Conservation (phyloP, 1,140 invertebrate genomes). For the Formica exsecta region DNA sequence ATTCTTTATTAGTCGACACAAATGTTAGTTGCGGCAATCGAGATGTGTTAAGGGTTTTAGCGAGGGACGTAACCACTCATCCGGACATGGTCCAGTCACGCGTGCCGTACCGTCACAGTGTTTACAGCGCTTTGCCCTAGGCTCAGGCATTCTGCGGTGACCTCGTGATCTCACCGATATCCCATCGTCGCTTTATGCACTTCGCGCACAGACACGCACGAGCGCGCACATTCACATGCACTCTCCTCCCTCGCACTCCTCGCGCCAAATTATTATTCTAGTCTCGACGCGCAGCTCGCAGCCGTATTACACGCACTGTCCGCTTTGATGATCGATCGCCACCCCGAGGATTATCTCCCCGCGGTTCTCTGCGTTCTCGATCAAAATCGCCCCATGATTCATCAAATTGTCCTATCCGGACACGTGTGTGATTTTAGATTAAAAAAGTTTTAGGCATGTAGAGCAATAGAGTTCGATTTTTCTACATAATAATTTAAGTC, state of each 20-base stretch:
- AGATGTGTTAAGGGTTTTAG: slow-evolving; percentile 29
- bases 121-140: slow-evolving; percentile 87
- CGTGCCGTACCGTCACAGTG: slow-evolving; percentile 86
- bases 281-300: slow-evolving; percentile 41
- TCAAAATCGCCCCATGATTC: background rate
- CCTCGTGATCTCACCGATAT: slow-evolving; percentile 86
- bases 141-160: slow-evolving; percentile 87
- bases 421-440: background rate
- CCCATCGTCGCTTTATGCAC: slow-evolving; percentile 82
- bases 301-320: slow-evolving; percentile 55
- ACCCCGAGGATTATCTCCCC: slow-evolving; percentile 20
- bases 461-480: background rate
- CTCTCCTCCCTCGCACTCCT: slow-evolving; percentile 3
- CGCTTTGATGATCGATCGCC: slow-evolving; percentile 52
- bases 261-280: slow-evolving; percentile 23
- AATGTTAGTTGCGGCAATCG: slow-evolving; percentile 51
- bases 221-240: slow-evolving; percentile 55
- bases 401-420: background rate
- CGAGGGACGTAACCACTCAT: slow-evolving; percentile 32
- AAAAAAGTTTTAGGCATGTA: background rate
- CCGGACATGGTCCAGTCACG: slow-evolving; percentile 41
- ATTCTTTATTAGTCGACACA: slow-evolving; percentile 55
- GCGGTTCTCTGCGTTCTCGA: background rate
- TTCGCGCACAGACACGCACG: slow-evolving; percentile 55
- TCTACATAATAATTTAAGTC: background rate